A percentile compares a stretch with the other conserved stretches of the same genome.
phyloP scores from a whole-genome alignment of 2,113 vertebrate genomes.

The Panthera uncia region DNA sequence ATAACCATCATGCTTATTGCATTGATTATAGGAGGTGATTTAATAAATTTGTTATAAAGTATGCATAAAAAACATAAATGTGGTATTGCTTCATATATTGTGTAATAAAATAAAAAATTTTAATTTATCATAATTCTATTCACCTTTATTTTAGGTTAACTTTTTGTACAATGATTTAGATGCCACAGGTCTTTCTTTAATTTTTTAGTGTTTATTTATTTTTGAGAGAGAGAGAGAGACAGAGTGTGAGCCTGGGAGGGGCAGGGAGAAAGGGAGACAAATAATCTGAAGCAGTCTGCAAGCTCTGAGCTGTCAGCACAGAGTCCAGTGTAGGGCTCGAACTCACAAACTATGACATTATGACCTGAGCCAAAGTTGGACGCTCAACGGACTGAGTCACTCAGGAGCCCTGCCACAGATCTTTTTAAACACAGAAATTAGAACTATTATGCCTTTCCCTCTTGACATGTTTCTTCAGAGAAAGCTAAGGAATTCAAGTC shows the following conservation, averaged over 20 bases:
- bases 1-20: background rate
- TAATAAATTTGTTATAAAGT: background rate
- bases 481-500: background rate
- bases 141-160: background rate
- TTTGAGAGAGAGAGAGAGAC: too few species aligned
- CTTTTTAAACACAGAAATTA: constrained; percentile 4
- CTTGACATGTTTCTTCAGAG: background rate
- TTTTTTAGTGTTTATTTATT: too few species aligned
- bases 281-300: too few species aligned
- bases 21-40: background rate
- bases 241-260: too few species aligned
- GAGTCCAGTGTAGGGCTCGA: too few species aligned
- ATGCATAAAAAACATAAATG: background rate
- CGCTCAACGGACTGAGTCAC: too few species aligned
- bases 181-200: background rate
- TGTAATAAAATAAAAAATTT: background rate
- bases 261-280: too few species aligned
- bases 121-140: background rate
- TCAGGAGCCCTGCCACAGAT: background rate
- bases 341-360: too few species aligned
- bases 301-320: too few species aligned
- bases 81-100: background rate
- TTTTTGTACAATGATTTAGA: background rate
- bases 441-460: background rate
- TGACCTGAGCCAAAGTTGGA: too few species aligned